Evolutionary conservation across 2,888 invertebrate genomes (phyloP), one percentile per base, ranked within the genome.

Genomic region (Dolichomitus sp.): DNA sequence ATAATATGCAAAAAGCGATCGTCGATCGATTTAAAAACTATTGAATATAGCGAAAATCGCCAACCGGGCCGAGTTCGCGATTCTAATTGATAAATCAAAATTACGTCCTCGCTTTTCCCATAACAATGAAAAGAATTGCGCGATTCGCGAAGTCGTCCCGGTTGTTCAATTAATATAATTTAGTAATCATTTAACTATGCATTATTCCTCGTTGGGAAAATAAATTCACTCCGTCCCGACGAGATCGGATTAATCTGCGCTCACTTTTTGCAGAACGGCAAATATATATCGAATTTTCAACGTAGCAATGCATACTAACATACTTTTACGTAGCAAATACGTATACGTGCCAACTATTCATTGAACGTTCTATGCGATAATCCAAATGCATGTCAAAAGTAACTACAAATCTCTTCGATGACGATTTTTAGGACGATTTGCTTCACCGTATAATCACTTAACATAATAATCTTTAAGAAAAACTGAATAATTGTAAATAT

Each of bases 1-100:
- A 92, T 93, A 92, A 87, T 89, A 87, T 86, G 80, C 84, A 86
- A 86, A 87, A 86, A 88, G 70, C 85, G 85, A 88, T 87, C 86
- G 84, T 87, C 84, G 66, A 84, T 84, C 81, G 50, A 59, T 23
- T 37, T 42, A 33, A 79, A 83, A 79, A 65, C 52, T 72, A 75
- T 75, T 54, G 72, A 66, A 69, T 42, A 63, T 23, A 65, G 69
- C 79, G 72, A 82, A 72, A 79, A 59, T 59, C 12, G 61, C 42
- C 42, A 54, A 72, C 59, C 69, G 50, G 57, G 57, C 40, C 69
- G 57, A 69, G 48, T 81, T 73, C 42, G 40, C n/a, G 30, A 9
- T 59, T 42, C 1, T 11, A n/a, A 40, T 70, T 54, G 54, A 57
- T 42, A 2, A n/a, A 14, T 27, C 27, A 40, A 70, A 42, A 54